phyloP scores from a whole-genome alignment of 2,888 invertebrate genomes.

The Eupithecia abbreviata region DNA sequence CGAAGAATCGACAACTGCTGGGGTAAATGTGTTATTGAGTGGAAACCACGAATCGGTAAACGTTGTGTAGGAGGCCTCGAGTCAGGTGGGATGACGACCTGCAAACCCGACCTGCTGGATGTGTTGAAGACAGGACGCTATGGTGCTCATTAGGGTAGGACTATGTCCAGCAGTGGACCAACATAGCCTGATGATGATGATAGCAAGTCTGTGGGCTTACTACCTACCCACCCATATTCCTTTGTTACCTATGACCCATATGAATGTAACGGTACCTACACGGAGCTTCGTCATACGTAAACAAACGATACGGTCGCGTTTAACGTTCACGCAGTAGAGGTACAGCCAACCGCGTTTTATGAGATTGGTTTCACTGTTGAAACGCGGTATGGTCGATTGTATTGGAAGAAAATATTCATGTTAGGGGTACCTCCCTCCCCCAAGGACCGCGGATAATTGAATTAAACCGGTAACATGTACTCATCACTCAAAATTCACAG shows the following conservation, averaged over 20 bases:
- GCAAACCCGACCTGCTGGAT: no score
- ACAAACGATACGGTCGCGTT: slow-evolving; percentile 32
- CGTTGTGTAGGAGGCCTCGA: no score
- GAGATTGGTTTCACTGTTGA: slow-evolving; percentile 52
- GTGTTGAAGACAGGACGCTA: no score
- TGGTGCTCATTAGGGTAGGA: no score
- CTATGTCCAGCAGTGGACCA: no score
- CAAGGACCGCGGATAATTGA: slow-evolving; percentile 59
- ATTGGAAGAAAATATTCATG: slow-evolving; percentile 50
- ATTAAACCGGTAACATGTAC: slow-evolving; percentile 62
- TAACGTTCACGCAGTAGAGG: slow-evolving; percentile 31
- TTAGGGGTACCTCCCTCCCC: slow-evolving; percentile 48
- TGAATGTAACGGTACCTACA: neutral
- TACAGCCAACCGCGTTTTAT: slow-evolving; percentile 48
- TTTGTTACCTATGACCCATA: neutral
- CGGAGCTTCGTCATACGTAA: slow-evolving; percentile 2
- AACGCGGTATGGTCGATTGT: slow-evolving; percentile 50
- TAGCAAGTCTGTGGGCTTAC: no score
- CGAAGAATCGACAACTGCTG: no score
- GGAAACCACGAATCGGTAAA: no score
- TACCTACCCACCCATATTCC: neutral
- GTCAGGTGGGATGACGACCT: no score
- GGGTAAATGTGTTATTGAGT: no score
- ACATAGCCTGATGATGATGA: no score
- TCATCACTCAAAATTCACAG: slow-evolving; percentile 65